A percentile compares a stretch with the other conserved stretches of the same genome.
Evolutionary conservation across 2,888 invertebrate genomes (phyloP).

Genomic region (Sialis fuliginosa): DNA sequence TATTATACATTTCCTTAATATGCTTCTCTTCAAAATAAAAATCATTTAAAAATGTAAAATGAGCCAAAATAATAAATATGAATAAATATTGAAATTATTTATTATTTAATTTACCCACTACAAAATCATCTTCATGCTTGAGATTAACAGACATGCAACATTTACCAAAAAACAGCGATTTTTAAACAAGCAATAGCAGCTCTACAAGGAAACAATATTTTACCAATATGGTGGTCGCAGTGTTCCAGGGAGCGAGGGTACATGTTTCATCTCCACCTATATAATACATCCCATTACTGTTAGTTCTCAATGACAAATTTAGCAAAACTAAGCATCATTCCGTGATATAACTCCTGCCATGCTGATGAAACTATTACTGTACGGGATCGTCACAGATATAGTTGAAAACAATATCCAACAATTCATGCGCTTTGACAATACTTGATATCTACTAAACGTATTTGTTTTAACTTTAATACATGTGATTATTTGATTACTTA

Average conservation of each 20-base stretch:
- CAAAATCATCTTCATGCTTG: background rate
- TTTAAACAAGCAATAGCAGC: slow-evolving; percentile 5
- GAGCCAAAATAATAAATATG: background rate
- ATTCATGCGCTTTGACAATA: too few species aligned
- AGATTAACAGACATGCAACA: too few species aligned
- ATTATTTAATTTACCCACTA: background rate
- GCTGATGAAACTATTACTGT: too few species aligned
- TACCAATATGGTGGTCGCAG: slow-evolving; percentile 4
- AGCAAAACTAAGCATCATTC: slow-evolving; percentile 1
- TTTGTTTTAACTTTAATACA: too few species aligned
- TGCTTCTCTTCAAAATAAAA: too few species aligned
- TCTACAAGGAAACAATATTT: slow-evolving; percentile 5
- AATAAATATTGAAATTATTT: background rate
- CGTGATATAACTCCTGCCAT: background rate
- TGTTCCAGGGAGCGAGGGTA: background rate
- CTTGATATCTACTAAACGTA: too few species aligned
- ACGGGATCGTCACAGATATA: too few species aligned
- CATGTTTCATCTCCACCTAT: slow-evolving; percentile 7
- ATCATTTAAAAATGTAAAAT: too few species aligned
- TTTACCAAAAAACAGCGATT: background rate
- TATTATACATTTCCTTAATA: too few species aligned
- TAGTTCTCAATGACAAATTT: slow-evolving; percentile 2
- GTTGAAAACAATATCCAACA: too few species aligned
- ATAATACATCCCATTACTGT: slow-evolving; percentile 4
- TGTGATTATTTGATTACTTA: too few species aligned